Percentiles rank a stretch among this genome's conserved stretches.
Evolutionary conservation across 2,797 vertebrate genomes (phyloP).

Genomic region (Ceyx erithaca): DNA sequence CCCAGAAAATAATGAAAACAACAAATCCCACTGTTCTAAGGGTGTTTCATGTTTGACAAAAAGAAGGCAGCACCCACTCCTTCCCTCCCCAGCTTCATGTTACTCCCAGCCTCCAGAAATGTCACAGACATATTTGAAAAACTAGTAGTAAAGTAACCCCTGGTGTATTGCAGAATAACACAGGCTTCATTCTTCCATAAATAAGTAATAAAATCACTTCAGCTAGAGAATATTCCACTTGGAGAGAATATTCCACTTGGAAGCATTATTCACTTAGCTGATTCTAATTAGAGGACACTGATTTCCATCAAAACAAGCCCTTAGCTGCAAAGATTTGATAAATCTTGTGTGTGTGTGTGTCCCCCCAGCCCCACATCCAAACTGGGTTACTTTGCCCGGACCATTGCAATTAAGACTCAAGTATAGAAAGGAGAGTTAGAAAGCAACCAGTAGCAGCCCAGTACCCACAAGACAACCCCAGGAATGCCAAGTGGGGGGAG

Average conservation of each 20-base stretch:
- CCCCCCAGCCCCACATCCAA: neutral
- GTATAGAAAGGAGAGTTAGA: neutral
- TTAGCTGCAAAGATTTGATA: neutral
- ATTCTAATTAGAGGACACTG: neutral
- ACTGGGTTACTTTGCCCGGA: neutral
- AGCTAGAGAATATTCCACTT: neutral
- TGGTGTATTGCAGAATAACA: neutral
- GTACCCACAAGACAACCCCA: neutral
- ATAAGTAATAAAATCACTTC: neutral
- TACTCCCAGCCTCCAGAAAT: neutral
- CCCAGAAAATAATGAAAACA: neutral
- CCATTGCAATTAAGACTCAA: fast-evolving
- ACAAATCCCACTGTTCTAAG: neutral
- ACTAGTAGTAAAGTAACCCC: neutral
- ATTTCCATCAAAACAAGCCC: neutral
- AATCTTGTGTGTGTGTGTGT: too few relatives aligned
- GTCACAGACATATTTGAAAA: neutral
- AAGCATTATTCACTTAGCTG: neutral
- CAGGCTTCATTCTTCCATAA: neutral
- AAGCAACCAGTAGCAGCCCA: neutral
- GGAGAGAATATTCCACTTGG: neutral
- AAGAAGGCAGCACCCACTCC: neutral
- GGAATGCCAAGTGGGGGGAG: neutral
- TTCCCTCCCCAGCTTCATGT: neutral
- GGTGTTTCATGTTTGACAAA: neutral